Evolutionary conservation across 2,797 vertebrate species (phyloP), one percentile per base, ranked within the genome.

Genomic region (Limnodromus scolopaceus): DNA sequence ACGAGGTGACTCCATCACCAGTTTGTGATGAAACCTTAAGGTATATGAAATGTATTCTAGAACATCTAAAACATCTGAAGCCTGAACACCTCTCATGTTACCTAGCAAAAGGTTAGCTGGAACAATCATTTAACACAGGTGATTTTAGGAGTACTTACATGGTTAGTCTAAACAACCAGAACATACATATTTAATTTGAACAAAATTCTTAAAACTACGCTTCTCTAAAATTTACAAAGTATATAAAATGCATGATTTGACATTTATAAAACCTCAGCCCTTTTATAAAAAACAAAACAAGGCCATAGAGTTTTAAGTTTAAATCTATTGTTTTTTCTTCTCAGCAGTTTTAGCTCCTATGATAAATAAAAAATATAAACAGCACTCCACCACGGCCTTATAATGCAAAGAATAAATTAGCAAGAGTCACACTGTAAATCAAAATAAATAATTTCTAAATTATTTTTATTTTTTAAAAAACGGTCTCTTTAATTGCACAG

Each of bases 401-500:
- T 25, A 92, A 93, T 34, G 71, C 77, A 82, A 91, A 46, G 82
- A 93, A 97, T 97, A 96, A 97, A 96, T 96, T 95, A 95, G 45
- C 85, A 86, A 89, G 27, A 84, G 78, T 95, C 95, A 97, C 66
- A 86, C 77, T 91, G 94, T 72, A 90, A 94, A 95, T 83, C 68
- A 95, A 96, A 97, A 97, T 97, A 97, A 97, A 94, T 89, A 96
- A 79, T 41, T 90, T 76, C 91, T 81, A 93, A 66, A 85, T 25
- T 43, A 66, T 32, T 84, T 82, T 84, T 80, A 58, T 43, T 77
- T 93, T 43, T 2, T 2, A 41, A 58, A 64, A 93, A 93, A 89
- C 10, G 57, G 82, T 92, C 54, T 91, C 69, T 92, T 96, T 83
- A 82, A 97, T 96, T 96, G 96, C 96, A 97, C 96, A 96, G 84